Conservation (phyloP, 2,113 vertebrate genomes). For the Rhinopomastus cyanomelas region DNA sequence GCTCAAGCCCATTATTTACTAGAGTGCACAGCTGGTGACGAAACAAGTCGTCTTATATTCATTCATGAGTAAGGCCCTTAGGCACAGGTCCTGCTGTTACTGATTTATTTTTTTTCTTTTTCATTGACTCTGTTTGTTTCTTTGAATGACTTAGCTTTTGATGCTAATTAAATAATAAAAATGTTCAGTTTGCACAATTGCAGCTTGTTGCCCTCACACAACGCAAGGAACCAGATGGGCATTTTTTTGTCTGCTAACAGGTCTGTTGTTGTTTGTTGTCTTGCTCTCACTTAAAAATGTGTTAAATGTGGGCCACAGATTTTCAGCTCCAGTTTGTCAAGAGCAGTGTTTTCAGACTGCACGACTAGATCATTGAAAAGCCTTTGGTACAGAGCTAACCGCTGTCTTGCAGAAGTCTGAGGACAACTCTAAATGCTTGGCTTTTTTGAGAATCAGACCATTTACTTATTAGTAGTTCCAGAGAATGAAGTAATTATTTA, state of each 20-base stretch:
- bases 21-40: background rate
- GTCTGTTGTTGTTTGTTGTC: background rate
- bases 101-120: background rate
- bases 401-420: background rate
- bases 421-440: background rate
- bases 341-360: background rate
- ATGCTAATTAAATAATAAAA: constrained; percentile 68
- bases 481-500: too few relatives aligned
- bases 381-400: background rate
- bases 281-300: background rate
- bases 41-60: background rate
- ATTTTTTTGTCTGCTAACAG: background rate
- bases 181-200: constrained; percentile 19
- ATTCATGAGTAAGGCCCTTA: constrained; percentile 10
- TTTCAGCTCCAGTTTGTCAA: background rate
- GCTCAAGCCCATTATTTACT: background rate
- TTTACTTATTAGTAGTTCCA: too few relatives aligned
- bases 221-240: background rate
- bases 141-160: constrained; percentile 17
- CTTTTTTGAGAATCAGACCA: background rate
- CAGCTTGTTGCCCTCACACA: constrained; percentile 1
- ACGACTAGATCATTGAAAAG: background rate
- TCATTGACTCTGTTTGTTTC: constrained; percentile 16
- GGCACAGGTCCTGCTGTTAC: constrained; percentile 18
- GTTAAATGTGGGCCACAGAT: background rate